phyloP scores from a whole-genome alignment of 2,888 invertebrate species.

The Litoditis marina region DNA sequence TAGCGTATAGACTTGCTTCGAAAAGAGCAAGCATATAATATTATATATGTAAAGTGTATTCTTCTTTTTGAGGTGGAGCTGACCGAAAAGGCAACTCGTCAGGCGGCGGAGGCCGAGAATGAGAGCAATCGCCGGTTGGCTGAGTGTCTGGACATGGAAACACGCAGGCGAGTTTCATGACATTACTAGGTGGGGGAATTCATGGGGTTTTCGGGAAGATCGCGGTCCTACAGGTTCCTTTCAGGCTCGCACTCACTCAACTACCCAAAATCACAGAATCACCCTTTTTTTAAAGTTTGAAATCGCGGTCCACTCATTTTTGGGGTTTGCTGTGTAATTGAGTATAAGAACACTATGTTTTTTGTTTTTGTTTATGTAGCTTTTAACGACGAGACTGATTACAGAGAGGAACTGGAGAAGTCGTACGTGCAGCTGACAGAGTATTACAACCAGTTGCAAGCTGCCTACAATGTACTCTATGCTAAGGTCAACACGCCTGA shows the following conservation, averaged over 20 bases:
- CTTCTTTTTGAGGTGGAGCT: constrained; percentile 29
- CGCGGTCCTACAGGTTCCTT: too few species aligned
- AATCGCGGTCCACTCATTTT: too few species aligned
- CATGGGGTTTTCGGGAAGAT: too few species aligned
- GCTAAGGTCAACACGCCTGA: constrained; percentile 28
- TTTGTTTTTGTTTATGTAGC: too few species aligned
- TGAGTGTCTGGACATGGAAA: constrained; percentile 47
- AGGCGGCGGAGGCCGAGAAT: constrained; percentile 47
- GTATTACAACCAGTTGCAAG: constrained; percentile 46
- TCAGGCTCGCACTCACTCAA: too few species aligned
- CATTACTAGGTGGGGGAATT: too few species aligned
- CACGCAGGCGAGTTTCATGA: constrained; percentile 23
- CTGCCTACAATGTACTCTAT: constrained; percentile 43
- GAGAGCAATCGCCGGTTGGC: constrained; percentile 45
- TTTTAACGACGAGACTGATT: too few species aligned
- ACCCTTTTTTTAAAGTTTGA: too few species aligned
- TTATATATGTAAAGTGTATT: neutral
- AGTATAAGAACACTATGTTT: too few species aligned
- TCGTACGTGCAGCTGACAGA: constrained; percentile 43
- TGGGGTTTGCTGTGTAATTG: too few species aligned
- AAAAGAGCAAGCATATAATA: neutral
- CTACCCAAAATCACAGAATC: too few species aligned
- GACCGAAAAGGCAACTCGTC: constrained; percentile 38
- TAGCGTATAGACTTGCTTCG: neutral
- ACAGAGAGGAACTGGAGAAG: constrained; percentile 43